These are phyloP conservation scores for Trichogramma evanescens DNA, from an alignment of 2,888 invertebrate genomes.

Conservation along the genomic window DNA sequence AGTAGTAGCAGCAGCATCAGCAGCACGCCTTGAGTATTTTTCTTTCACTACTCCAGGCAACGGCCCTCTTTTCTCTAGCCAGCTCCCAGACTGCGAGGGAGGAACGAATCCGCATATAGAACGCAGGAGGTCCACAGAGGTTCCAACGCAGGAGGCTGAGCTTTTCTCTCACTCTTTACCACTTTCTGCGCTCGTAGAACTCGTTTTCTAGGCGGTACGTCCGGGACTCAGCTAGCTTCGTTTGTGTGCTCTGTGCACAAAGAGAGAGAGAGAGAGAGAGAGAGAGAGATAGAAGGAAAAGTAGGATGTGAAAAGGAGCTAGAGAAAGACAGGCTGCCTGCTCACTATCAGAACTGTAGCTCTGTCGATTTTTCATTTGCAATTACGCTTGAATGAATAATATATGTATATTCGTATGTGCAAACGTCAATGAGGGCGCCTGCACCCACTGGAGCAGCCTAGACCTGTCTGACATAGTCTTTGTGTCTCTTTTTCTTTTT, in stretches of 20 bases:
- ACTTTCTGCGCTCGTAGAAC: conserved; percentile 6
- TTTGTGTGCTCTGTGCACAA: background rate
- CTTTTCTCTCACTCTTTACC: conserved; percentile 15
- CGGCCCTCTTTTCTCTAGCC: no score
- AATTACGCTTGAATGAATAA: conserved; percentile 3
- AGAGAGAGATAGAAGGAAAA: background rate
- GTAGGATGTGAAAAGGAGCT: background rate
- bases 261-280: conserved; percentile 11
- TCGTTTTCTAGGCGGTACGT: conserved; percentile 10
- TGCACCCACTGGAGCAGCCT: no score
- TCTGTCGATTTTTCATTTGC: conserved; percentile 9
- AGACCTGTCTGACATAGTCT: no score
- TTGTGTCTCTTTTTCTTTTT: no score
- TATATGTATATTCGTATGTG: no score
- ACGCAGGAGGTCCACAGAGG: no score
- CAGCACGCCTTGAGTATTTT: background rate
- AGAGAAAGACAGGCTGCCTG: background rate
- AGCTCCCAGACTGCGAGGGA: no score
- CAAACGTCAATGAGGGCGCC: no score
- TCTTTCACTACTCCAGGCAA: no score
- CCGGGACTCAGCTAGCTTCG: background rate
- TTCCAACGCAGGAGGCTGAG: no score
- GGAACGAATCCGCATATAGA: no score
- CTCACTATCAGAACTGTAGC: background rate
- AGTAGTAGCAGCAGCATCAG: background rate